Conservation (phyloP, 2,888 invertebrate genomes). For the Yponomeuta cagnagella region DNA sequence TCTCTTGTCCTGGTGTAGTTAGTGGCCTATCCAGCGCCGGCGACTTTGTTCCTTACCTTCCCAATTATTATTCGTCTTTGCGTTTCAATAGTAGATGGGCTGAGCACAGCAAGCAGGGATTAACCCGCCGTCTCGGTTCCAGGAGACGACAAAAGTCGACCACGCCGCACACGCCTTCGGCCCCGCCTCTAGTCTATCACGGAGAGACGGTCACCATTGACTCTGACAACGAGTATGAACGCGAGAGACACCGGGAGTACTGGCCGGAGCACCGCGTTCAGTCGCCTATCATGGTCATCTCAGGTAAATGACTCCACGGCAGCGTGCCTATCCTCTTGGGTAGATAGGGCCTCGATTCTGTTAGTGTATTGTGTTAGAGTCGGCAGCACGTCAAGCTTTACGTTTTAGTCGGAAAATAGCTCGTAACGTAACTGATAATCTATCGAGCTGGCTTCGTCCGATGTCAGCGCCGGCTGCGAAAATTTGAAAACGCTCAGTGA, state of each 20-base stretch:
- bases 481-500: too few relatives aligned
- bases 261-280: slow-evolving; percentile 49
- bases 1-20: too few relatives aligned
- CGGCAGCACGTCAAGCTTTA: too few relatives aligned
- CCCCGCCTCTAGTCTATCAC: slow-evolving; percentile 72
- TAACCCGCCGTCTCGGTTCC: slow-evolving; percentile 15
- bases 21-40: too few relatives aligned
- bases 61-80: too few relatives aligned
- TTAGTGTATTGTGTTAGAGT: not conserved
- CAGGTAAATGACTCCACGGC: slow-evolving; percentile 35
- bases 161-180: slow-evolving; percentile 83
- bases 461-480: too few relatives aligned
- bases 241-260: slow-evolving; percentile 47
- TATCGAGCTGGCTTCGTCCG: too few relatives aligned
- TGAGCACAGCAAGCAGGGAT: not conserved
- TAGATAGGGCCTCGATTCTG: not conserved
- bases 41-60: too few relatives aligned
- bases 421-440: too few relatives aligned
- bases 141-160: slow-evolving; percentile 62
- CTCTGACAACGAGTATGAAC: slow-evolving; percentile 54
- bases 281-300: slow-evolving; percentile 61
- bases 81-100: too few relatives aligned
- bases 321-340: too few relatives aligned
- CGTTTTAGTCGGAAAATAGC: too few relatives aligned
- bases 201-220: slow-evolving; percentile 63